These are phyloP conservation scores for Hipposideros larvatus DNA, from an alignment of 2,797 vertebrate genomes.

Conservation along the genomic window DNA sequence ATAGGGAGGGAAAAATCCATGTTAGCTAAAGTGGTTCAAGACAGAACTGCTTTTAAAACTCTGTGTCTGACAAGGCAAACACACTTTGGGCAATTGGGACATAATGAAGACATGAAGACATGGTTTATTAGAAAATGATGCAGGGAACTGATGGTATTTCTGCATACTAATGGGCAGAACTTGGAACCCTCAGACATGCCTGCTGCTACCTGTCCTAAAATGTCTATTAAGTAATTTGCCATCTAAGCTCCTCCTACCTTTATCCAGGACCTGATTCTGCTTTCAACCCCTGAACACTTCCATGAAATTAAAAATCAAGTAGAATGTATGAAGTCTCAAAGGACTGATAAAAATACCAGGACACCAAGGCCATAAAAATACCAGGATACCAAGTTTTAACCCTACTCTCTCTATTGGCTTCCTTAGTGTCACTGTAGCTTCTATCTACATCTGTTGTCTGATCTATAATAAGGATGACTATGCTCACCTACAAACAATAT, in stretches of 20 bases:
- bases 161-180: background rate
- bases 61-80: slow-evolving; percentile 51
- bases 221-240: slow-evolving; percentile 45
- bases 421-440: background rate
- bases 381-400: background rate
- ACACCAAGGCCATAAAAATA: background rate
- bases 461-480: background rate
- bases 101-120: slow-evolving; percentile 64
- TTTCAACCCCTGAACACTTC: background rate
- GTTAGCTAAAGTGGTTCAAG: slow-evolving; percentile 32
- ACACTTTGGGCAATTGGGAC: slow-evolving; percentile 26
- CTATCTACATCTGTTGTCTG: background rate
- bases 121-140: slow-evolving; percentile 59
- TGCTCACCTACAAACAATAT: background rate
- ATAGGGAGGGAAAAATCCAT: background rate
- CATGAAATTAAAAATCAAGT: slow-evolving; percentile 34
- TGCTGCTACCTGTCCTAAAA: slow-evolving; percentile 10
- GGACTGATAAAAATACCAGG: background rate
- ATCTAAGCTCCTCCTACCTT: slow-evolving; percentile 10
- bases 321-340: background rate
- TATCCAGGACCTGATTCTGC: background rate
- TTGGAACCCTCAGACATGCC: background rate
- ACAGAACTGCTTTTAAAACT: slow-evolving; percentile 58
- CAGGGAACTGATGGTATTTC: slow-evolving; percentile 35
- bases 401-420: background rate